Conservation (phyloP, 2,797 vertebrate species). For the Rousettus madagascariensis region DNA sequence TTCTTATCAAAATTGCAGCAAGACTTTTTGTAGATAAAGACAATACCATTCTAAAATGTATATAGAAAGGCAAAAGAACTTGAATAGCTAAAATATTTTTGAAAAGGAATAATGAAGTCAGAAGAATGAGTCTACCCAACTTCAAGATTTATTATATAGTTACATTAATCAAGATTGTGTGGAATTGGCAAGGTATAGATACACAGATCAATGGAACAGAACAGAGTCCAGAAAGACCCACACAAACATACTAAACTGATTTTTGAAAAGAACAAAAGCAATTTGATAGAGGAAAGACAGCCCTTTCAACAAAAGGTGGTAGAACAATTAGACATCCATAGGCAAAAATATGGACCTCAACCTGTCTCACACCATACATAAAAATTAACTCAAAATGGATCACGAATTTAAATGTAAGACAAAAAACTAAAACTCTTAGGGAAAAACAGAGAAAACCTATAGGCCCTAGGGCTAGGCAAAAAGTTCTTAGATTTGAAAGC, state of each 20-base stretch:
- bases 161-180: not conserved
- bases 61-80: not conserved
- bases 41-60: not conserved
- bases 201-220: not conserved
- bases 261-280: not conserved
- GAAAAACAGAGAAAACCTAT: not conserved
- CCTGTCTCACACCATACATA: not conserved
- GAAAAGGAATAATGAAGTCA: not conserved
- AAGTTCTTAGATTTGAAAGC: not conserved
- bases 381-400: not conserved
- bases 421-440: not conserved
- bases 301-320: not conserved
- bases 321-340: not conserved
- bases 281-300: not conserved
- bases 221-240: not conserved
- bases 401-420: not conserved
- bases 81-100: not conserved
- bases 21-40: not conserved
- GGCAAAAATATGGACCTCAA: not conserved
- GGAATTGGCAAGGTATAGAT: not conserved
- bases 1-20: not conserved
- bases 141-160: not conserved
- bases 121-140: not conserved
- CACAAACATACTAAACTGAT: not conserved
- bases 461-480: not conserved